Base-by-base conservation (phyloP, 2,888 invertebrate genomes). In the Cepaea hortensis region DNA sequence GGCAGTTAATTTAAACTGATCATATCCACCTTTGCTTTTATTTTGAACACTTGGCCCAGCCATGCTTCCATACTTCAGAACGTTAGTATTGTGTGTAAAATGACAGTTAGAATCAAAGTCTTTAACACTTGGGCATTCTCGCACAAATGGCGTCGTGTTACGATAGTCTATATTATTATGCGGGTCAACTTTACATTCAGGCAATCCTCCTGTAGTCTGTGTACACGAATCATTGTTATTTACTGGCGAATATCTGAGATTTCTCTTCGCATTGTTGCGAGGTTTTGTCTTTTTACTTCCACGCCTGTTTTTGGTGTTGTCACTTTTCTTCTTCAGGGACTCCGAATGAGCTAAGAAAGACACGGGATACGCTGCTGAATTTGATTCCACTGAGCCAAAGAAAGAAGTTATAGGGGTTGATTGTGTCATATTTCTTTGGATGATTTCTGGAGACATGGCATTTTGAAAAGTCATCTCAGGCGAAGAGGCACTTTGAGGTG, bases 231-330 rank as follows among this genome's bases (percentile, higher is more conserved):
- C 13, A 15, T 18, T 79, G 18, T 5, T 35, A 5, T 18, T 13
- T 18, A 61, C 79, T 15, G 46, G 79, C 6, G 62, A 35, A 35
- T 79, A 79, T 62, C 62, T 79, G 35, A 79, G n/a, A 79, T 79
- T 79, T 79, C 79, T 18, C 62, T 79, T 79, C 35, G 35, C 79
- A 46, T 62, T 46, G 11, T 79, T 62, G 13, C 46, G 62, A 62
- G 15, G 3, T 35, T 62, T 23, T 35, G 62, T 18, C 18, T 62
- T 79, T 35, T 61, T 11, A 35, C 35, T 62, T 9, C 3, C 62
- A 61, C 62, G 62, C 13, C 13, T 15, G 3, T 3, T 79, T 23
- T 18, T 62, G 23, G 3, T 15, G 35, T 23, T 35, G 3, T 15
- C 6, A 18, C 62, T 11, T 35, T 35, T 79, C 79, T 79, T 79